Evolutionary conservation across 2,797 vertebrate genomes (phyloP), one percentile per base, ranked within the genome.

Genomic region (Pangasius krempfi): DNA sequence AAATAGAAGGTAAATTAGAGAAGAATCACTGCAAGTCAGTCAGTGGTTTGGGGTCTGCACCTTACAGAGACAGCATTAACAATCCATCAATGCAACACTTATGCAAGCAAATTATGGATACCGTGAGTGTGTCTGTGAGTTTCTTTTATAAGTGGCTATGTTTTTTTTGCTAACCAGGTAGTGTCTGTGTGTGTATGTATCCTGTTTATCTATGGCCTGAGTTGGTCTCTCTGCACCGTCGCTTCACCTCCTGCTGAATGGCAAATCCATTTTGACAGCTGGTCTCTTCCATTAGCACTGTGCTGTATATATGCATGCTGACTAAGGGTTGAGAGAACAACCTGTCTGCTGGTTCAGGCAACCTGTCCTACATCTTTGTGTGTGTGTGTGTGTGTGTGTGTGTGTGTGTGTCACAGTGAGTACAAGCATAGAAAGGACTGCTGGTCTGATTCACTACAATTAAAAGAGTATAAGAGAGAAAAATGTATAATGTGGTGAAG

Each of bases 221-320:
- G 7, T 62, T 47, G 37, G 64, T 72, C 76, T 72, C 76, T 56
- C 62, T 75, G 47, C 30, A 79, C 33, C 56, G 70, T 44, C 78
- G 30, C 56, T 78, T 73, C 68, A 84, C 60, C 72, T 60, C 66
- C 40, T 88, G 50, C 85, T 88, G 87, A 10, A 62, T 81, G 66
- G 66, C 84, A 86, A 58, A 89, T 89, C 54, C 22, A 20, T 56
- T 86, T 78, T 88, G 91, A 90, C 90, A 92, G 88, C 89, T 91
- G 85, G 40, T 78, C 88, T 81, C 52, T 89, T 81, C 68, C n/a
- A 76, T 83, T 88, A 84, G 52, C 86, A 40, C 56, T 88, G 85
- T 87, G 75, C 62, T 88, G 80, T 76, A 40, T 82, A 64, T 81
- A 14, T 88, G 30, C 30, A 62, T 88, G 70, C 72, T 86, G 87